Percentiles rank a stretch among this genome's conserved stretches.
Evolutionary conservation across 2,113 vertebrate species (phyloP).

Genomic region (Craseonycteris thonglongyai): DNA sequence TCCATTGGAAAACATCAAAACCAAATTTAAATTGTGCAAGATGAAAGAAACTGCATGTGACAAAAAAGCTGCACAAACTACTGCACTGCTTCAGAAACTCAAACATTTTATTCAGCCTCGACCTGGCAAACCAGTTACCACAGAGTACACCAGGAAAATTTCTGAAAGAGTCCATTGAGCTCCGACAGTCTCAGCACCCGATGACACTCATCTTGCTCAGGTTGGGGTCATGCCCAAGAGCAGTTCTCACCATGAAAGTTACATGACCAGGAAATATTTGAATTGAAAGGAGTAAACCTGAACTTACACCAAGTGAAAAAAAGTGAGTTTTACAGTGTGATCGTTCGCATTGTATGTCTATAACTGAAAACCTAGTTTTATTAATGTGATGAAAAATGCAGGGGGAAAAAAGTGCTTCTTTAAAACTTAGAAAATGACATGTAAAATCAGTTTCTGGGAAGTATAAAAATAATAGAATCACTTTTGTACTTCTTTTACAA

Average conservation of each 20-base stretch:
- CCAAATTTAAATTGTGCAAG: background rate
- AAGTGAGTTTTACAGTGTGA: background rate
- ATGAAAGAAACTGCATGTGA: background rate
- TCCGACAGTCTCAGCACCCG: background rate
- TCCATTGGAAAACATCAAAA: background rate
- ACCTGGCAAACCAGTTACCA: background rate
- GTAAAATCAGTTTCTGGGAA: conserved; percentile 20
- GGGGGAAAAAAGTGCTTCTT: background rate
- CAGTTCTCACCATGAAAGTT: background rate
- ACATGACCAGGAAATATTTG: background rate
- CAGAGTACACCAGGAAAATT: background rate
- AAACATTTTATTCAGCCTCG: background rate
- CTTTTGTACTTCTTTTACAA: background rate
- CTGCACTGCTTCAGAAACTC: background rate
- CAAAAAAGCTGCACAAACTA: background rate
- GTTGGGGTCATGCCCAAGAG: background rate
- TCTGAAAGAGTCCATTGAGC: background rate
- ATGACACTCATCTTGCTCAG: background rate
- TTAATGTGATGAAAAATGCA: background rate
- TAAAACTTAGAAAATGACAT: background rate
- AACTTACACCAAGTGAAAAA: conserved; percentile 3
- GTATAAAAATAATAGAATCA: conserved; percentile 16
- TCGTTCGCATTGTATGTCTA: background rate
- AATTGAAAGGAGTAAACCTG: rapidly evolving
- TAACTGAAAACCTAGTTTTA: conserved; percentile 32